Percentiles rank a stretch among this genome's conserved stretches.
phyloP scores from a whole-genome alignment of 2,113 vertebrate genomes.

The Megaceryle torquata region DNA sequence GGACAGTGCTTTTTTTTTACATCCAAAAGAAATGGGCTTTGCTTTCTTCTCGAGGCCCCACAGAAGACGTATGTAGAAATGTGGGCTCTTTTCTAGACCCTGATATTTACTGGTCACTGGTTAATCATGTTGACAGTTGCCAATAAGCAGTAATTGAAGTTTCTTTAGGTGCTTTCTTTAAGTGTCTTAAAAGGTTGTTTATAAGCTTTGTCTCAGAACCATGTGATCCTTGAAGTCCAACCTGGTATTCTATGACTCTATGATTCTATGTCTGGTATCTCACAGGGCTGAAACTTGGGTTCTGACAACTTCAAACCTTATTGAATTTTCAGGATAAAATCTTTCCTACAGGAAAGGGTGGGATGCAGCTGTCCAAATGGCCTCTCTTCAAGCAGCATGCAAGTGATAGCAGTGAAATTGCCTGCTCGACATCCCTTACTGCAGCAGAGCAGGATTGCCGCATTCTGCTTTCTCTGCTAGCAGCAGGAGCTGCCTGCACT shows the following conservation, averaged over 20 bases:
- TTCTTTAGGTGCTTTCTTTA: background rate
- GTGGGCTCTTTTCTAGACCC: background rate
- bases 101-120: background rate
- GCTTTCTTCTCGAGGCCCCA: background rate
- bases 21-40: background rate
- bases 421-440: accelerated
- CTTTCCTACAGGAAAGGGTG: background rate
- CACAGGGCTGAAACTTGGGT: background rate
- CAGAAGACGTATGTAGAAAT: background rate
- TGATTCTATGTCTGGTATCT: background rate
- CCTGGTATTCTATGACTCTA: background rate
- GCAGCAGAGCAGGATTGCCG: background rate
- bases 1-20: background rate
- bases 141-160: background rate
- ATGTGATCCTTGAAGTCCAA: background rate
- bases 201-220: background rate
- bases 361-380: accelerated
- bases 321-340: background rate
- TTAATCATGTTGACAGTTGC: accelerated
- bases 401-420: accelerated
- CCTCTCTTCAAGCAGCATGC: background rate
- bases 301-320: background rate
- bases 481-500: background rate
- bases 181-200: background rate
- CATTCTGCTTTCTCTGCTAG: background rate